Conservation (phyloP, 2,888 invertebrate genomes). For the Archaeoteleia sp. region DNA sequence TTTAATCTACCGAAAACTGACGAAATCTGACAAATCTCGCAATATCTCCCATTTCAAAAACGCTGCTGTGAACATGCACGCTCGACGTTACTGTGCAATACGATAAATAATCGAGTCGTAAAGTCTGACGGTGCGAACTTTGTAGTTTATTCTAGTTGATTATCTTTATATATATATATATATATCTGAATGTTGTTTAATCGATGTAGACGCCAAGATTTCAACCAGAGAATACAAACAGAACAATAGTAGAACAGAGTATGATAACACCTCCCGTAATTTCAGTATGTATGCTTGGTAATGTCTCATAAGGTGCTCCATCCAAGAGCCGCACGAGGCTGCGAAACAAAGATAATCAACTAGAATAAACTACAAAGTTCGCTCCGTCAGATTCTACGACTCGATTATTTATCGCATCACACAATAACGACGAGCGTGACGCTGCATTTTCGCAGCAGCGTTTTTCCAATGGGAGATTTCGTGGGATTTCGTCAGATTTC, state of each 20-base stretch:
- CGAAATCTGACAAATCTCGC: too few species aligned
- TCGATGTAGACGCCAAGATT: conserved; percentile 20
- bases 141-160: conserved; percentile 44
- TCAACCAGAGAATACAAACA: conserved; percentile 10
- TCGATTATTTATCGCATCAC: conserved; percentile 44
- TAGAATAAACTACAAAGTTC: conserved; percentile 48
- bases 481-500: too few species aligned
- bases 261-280: conserved; percentile 33
- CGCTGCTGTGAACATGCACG: too few species aligned
- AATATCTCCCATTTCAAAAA: too few species aligned
- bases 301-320: conserved; percentile 37
- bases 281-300: conserved; percentile 25
- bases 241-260: conserved; percentile 23
- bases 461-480: too few species aligned
- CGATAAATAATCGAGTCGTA: conserved; percentile 42
- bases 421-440: conserved; percentile 23
- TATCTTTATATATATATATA: too few species aligned
- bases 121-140: conserved; percentile 39
- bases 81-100: conserved; percentile 29
- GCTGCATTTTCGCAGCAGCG: too few species aligned
- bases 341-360: conserved; percentile 37
- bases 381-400: conserved; percentile 29
- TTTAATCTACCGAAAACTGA: too few species aligned
- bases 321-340: conserved; percentile 28
- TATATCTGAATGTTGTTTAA: conserved; percentile 21